These are phyloP conservation scores for Drosophila leontia DNA, from an alignment of 1,140 invertebrate genomes.

Conservation along the genomic window DNA sequence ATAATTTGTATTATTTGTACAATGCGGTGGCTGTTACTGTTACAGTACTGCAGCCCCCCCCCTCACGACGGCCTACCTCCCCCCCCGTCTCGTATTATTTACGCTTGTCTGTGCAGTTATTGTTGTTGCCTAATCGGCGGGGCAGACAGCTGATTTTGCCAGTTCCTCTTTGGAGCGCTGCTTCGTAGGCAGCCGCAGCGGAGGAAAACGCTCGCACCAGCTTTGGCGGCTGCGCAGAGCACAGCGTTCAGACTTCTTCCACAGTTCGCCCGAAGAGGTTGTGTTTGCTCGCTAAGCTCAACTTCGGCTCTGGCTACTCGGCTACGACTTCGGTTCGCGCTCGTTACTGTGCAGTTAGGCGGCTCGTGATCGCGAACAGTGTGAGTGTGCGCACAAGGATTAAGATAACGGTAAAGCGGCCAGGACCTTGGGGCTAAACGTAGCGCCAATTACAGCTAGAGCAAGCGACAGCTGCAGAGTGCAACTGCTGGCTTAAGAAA, in stretches of 20 bases:
- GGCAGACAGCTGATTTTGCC: slow-evolving; percentile 68
- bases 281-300: slow-evolving; percentile 62
- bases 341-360: slow-evolving; percentile 22
- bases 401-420: slow-evolving; percentile 24
- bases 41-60: slow-evolving; percentile 49
- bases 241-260: slow-evolving; percentile 80
- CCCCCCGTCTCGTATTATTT: slow-evolving; percentile 52
- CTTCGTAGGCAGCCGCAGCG: slow-evolving; percentile 2
- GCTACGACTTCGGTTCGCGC: slow-evolving; percentile 34
- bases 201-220: slow-evolving; percentile 36
- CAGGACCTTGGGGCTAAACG: slow-evolving; percentile 49
- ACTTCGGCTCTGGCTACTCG: slow-evolving; percentile 20
- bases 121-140: slow-evolving; percentile 79
- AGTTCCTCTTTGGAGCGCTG: slow-evolving; percentile 43
- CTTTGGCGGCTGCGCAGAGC: slow-evolving; percentile 65
- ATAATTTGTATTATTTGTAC: slow-evolving; percentile 82
- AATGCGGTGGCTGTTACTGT: slow-evolving; percentile 82
- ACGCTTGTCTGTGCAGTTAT: slow-evolving; percentile 73
- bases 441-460: slow-evolving; percentile 15
- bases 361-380: slow-evolving; percentile 33
- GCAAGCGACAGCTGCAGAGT: slow-evolving; percentile 38
- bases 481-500: slow-evolving; percentile 28
- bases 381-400: slow-evolving; percentile 37
- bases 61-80: slow-evolving; percentile 5
- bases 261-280: slow-evolving; percentile 82